Evolutionary conservation across 2,888 invertebrate genomes (phyloP).

Genomic region (Erannis defoliaria): DNA sequence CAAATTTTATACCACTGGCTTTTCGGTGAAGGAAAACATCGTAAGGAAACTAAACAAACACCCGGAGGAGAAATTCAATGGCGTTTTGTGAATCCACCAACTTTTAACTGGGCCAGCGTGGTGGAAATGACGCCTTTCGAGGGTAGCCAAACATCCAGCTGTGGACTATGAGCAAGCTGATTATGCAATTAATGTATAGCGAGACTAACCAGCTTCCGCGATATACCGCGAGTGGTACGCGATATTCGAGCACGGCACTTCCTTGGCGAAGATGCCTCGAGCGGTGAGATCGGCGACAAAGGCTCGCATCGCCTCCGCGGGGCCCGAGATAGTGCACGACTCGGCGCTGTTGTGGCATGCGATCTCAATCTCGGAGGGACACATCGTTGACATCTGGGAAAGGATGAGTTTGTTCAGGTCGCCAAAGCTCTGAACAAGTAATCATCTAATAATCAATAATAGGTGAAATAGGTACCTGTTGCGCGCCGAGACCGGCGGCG

Average conservation of each 20-base stretch:
- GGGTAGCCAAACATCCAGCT: no score
- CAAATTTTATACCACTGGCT: no score
- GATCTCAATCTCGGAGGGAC: constrained; percentile 82
- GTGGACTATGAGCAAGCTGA: no score
- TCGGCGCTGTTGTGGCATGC: constrained; percentile 93
- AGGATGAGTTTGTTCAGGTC: not conserved
- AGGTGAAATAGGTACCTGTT: constrained; percentile 59
- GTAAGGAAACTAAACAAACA: no score
- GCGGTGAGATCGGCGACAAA: constrained; percentile 78
- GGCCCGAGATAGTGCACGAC: constrained; percentile 92
- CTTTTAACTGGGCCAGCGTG: no score
- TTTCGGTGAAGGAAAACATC: no score
- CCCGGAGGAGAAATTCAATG: no score
- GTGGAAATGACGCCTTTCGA: no score
- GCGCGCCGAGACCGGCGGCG: constrained; percentile 89
- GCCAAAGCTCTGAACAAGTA: no score
- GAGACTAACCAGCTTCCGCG: constrained; percentile 77
- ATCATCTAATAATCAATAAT: no score
- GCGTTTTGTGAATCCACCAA: no score
- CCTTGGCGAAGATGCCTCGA: constrained; percentile 57
- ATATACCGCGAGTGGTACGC: constrained; percentile 95
- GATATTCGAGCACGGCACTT: constrained; percentile 89
- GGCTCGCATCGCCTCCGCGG: constrained; percentile 84
- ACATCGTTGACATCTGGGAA: constrained; percentile 45
- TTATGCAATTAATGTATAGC: no score